Conservation (phyloP, 2,113 vertebrate species). For the Lagenorhynchus albirostris region DNA sequence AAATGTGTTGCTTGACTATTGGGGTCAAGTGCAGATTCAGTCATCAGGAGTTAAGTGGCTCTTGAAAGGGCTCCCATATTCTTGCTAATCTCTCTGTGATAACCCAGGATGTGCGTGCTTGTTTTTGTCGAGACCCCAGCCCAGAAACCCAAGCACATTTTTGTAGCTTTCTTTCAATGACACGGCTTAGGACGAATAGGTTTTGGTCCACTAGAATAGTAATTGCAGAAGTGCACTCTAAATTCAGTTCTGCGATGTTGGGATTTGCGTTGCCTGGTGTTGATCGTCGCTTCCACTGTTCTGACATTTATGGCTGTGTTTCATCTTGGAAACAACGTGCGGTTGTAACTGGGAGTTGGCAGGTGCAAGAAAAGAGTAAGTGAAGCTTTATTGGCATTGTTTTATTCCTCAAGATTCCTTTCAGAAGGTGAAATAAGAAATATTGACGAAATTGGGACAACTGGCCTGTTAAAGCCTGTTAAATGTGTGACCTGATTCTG, state of each 20-base stretch:
- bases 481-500: constrained; percentile 45
- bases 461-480: not conserved
- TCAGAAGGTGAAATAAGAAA: constrained; percentile 67
- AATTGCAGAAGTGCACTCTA: not conserved
- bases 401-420: constrained; percentile 59
- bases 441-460: constrained; percentile 4
- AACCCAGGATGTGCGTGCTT: not conserved
- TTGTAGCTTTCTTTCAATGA: constrained; percentile 24
- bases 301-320: not conserved
- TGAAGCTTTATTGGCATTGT: constrained; percentile 50
- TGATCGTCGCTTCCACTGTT: not conserved
- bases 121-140: constrained; percentile 5
- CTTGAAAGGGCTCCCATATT: not conserved
- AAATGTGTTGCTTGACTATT: constrained; percentile 61
- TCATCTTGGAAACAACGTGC: constrained; percentile 28
- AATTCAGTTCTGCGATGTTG: not conserved
- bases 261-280: not conserved
- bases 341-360: constrained; percentile 24
- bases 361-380: constrained; percentile 41
- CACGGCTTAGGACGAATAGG: rapidly evolving
- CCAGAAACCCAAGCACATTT: not conserved
- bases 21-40: constrained; percentile 65
- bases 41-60: constrained; percentile 17
- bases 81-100: not conserved
- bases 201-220: not conserved